These are phyloP conservation scores for Zapornia atra DNA, from an alignment of 2,113 vertebrate genomes.

Conservation along the genomic window DNA sequence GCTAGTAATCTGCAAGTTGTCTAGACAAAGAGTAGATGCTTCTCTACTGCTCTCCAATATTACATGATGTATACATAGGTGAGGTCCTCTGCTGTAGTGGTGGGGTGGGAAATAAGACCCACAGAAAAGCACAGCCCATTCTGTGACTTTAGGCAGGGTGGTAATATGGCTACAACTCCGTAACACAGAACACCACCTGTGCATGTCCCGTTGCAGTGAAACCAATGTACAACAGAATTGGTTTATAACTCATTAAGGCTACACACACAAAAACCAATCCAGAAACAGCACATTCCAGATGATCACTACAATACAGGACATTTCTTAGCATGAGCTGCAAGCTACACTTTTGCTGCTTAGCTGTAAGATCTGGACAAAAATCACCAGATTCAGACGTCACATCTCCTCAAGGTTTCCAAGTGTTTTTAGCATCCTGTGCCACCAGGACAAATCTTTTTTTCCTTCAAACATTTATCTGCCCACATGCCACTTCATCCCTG, in stretches of 20 bases:
- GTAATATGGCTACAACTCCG: background rate
- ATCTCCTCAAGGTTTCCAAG: background rate
- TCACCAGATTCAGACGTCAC: background rate
- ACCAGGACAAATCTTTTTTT: background rate
- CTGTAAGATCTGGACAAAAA: background rate
- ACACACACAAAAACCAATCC: background rate
- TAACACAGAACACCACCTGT: background rate
- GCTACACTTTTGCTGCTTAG: background rate
- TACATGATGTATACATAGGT: background rate
- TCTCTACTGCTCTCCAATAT: background rate
- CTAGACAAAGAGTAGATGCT: background rate
- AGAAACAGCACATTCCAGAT: background rate
- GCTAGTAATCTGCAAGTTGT: background rate
- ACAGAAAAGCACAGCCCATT: background rate
- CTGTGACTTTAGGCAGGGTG: background rate
- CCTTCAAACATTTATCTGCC: background rate
- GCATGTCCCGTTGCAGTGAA: background rate
- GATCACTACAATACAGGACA: background rate
- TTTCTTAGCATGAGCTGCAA: background rate
- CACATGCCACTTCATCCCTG: background rate
- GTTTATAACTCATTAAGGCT: background rate
- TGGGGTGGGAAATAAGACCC: background rate
- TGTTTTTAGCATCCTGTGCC: background rate
- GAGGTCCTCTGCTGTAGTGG: background rate
- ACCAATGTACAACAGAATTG: background rate